Evolutionary conservation across 2,888 invertebrate species (phyloP).

Genomic region (Macrosoma leucophasiata): DNA sequence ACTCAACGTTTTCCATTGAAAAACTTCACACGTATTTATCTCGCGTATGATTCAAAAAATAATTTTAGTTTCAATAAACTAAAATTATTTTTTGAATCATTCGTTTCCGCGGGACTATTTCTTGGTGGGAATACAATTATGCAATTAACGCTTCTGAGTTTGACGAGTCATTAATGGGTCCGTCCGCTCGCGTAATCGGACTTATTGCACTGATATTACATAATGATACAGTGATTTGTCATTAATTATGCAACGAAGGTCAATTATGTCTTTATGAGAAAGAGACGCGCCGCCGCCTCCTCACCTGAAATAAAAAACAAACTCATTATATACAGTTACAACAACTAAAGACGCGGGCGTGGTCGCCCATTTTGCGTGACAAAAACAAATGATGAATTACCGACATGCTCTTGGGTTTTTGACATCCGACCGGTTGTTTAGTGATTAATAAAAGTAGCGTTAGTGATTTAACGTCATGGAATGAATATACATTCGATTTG

Average conservation of each 20-base stretch:
- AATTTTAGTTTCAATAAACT: too few relatives aligned
- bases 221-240: constrained; percentile 30
- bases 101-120: too few relatives aligned
- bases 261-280: constrained; percentile 28
- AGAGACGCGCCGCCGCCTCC: constrained; percentile 18
- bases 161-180: too few relatives aligned
- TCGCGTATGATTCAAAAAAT: too few relatives aligned
- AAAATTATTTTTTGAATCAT: too few relatives aligned
- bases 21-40: too few relatives aligned
- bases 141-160: too few relatives aligned
- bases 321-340: constrained; percentile 50
- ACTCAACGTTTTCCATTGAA: too few relatives aligned
- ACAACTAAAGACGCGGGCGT: constrained; percentile 36
- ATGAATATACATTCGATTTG: constrained; percentile 3
- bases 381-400: constrained; percentile 64
- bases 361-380: constrained; percentile 41
- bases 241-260: constrained; percentile 23
- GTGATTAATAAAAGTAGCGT: background rate
- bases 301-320: constrained; percentile 28
- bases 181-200: too few relatives aligned
- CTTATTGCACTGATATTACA: constrained; percentile 18
- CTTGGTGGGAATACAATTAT: too few relatives aligned
- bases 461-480: background rate
- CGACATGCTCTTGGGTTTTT: constrained; percentile 44
- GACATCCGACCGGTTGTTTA: constrained; percentile 39